phyloP scores from a whole-genome alignment of 2,113 vertebrate genomes.

The Colius striatus region DNA sequence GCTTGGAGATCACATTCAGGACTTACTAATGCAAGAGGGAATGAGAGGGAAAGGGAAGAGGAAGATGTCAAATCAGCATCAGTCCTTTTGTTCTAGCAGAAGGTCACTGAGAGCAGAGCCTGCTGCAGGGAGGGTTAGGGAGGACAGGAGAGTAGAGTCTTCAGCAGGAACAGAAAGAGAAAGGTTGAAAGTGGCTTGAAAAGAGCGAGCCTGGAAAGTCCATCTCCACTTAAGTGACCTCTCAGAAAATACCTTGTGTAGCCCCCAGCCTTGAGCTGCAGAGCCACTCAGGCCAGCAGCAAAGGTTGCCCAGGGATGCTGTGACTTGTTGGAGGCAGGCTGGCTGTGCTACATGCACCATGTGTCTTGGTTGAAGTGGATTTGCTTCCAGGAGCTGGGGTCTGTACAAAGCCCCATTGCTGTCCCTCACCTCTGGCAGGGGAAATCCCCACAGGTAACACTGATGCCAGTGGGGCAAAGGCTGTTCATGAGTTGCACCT shows the following conservation, averaged over 20 bases:
- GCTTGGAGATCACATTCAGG: neutral
- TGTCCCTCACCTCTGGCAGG: neutral
- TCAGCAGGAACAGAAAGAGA: neutral
- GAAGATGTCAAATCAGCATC: neutral
- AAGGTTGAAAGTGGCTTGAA: neutral
- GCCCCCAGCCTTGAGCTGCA: neutral
- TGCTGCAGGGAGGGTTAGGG: neutral
- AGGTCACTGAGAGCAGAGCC: accelerated
- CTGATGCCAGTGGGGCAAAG: neutral
- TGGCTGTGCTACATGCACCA: accelerated
- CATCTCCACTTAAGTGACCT: neutral
- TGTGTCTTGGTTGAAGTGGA: neutral
- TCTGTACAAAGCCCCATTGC: neutral
- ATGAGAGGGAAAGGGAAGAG: neutral
- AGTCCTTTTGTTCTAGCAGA: neutral
- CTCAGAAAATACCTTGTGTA: neutral
- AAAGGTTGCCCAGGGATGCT: neutral
- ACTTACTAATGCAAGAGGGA: neutral
- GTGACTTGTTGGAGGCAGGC: neutral
- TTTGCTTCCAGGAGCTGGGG: neutral
- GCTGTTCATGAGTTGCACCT: neutral
- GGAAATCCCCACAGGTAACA: accelerated
- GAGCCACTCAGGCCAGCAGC: neutral
- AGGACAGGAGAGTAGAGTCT: neutral
- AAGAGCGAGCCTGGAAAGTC: neutral